Base-by-base conservation (phyloP, 2,797 vertebrate genomes). In the Synanceia verrucosa region DNA sequence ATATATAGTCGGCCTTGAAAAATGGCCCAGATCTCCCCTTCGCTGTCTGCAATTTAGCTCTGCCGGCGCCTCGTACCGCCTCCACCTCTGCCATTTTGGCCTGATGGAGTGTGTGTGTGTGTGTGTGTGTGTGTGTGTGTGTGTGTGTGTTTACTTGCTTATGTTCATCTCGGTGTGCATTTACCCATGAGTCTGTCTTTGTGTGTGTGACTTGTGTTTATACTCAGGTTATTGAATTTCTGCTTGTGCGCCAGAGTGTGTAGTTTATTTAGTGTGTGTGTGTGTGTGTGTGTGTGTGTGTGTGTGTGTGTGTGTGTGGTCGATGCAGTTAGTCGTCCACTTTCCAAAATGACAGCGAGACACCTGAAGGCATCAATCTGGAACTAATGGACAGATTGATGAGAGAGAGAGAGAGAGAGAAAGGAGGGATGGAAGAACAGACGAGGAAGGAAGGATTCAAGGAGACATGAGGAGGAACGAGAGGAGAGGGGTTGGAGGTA, bases 1-100 rank as follows among this genome's bases (percentile, higher is more conserved):
- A 94, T 92, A 92, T 89, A 91, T 83, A 88, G 92, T 92, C 79
- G 41, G 83, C 86, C 89, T 91, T 93, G 92, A 93, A 93, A 92
- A 94, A 93, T 93, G 91, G 90, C 82, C 86, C 90, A 91, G 91
- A 92, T 93, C 91, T 93, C 87, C 73, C 67, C 60, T 84, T 86
- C 66, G 76, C 91, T 91, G 89, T 91, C 90, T 90, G 89, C 90
- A 93, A 91, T 94, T 93, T 92, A 91, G 85, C 89, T 89, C 81
- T 81, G 88, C 85, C 74, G 87, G 81, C 78, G 71, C 89, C 86
- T 88, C 86, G 84, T 88, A 70, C 82, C 61, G 79, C 87, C 84
- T 77, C 84, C 78, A 85, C 84, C 88, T 70, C 79, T 67, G 81
- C 83, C 78, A 82, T 78, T 74, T 72, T 52, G 79, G 68, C 63